Conservation (phyloP, 2,113 vertebrate genomes). For the Dissostichus mawsoni region DNA sequence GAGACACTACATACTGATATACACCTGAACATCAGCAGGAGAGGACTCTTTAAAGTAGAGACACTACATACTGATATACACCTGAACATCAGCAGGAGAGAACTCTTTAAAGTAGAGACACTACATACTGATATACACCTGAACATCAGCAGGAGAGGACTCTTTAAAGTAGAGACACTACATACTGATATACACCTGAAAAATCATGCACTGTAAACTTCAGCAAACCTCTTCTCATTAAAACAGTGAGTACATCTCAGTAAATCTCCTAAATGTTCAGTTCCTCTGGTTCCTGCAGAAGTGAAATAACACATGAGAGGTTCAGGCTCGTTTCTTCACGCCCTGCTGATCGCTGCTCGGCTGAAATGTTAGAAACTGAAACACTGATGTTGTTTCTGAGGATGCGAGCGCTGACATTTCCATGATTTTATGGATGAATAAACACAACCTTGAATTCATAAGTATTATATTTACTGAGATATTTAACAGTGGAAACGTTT, state of each 20-base stretch:
- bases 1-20: no score
- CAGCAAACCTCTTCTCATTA: no score
- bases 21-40: no score
- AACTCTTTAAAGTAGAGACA: no score
- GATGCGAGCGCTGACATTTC: slow-evolving; percentile 47
- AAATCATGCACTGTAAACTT: no score
- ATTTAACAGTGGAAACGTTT: neutral
- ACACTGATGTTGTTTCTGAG: neutral
- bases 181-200: no score
- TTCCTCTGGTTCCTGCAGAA: neutral
- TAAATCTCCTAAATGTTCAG: neutral
- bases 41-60: no score
- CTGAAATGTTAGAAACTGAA: slow-evolving; percentile 9
- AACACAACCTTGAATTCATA: slow-evolving; percentile 20
- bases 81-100: no score
- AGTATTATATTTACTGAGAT: neutral
- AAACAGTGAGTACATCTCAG: neutral
- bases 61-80: no score
- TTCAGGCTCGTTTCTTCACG: slow-evolving; percentile 30
- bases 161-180: no score
- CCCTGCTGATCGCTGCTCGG: neutral
- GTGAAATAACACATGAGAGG: neutral
- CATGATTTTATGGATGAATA: slow-evolving; percentile 18
- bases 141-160: no score
- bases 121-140: no score